Base-by-base conservation (phyloP, 2,888 invertebrate genomes). In the Stictocephala bisonia region DNA sequence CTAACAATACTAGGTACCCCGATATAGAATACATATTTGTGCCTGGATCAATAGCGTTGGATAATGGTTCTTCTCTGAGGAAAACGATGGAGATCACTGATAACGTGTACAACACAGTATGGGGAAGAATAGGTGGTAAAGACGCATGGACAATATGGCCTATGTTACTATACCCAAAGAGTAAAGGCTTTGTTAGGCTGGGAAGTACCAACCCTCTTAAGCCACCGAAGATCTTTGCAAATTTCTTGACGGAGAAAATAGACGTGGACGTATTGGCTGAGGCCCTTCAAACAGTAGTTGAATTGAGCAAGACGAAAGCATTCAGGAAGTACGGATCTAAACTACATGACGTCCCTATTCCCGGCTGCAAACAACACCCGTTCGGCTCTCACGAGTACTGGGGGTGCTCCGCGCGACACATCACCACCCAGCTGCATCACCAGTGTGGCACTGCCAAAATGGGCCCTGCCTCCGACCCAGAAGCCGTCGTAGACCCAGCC, bases 401-500 rank as follows among this genome's bases (percentile, higher is more conserved):
- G 87, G 83, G 84, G 75, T 90, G 90, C 79, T 86, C 88, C 41
- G 85, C 88, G 4, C 84, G 85, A 15, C 84, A 87, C 75, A 85
- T 88, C 82, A 85, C 85, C 6, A 83, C 86, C 0, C 87, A 88
- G 0, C 81, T 88, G 27, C 92, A 90, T 82, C 92, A 93, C 81
- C 89, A 90, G 0, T 88, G 88, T 0, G 90, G 92, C 56, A 91
- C 90, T 0, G 88, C 88, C 60, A 90, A 89, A 82, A 93, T 93
- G 91, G 92, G 90, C 0, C 82, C 84, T 0, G 73, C 77, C 0
- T 71, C 76, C 0, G 87, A 88, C 79, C 79, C 80, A 0, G 78
- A 78, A 0, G 83, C 87, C 0, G 89, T 90, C 0, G 87, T 90
- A 0, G 85, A 87, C 78, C 77, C 83, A 0, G 79, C 85, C 13